Percentiles rank a stretch among this genome's conserved stretches.
phyloP scores from a whole-genome alignment of 2,113 vertebrate genomes.

The Onychorhynchus coronatus region DNA sequence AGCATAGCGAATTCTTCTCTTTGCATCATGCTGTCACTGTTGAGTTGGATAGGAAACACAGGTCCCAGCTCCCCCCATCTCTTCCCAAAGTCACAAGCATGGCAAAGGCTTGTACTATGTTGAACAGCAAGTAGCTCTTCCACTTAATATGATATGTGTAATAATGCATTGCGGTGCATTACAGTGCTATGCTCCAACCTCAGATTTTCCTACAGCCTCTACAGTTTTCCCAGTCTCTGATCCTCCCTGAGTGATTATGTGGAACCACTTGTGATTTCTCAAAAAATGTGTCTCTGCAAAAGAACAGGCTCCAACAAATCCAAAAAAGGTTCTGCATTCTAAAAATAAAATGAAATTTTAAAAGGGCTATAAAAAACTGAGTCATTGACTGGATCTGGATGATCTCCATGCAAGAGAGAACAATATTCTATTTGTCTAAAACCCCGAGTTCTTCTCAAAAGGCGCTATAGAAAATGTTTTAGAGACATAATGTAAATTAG shows the following conservation, averaged over 20 bases:
- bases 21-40: neutral
- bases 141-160: neutral
- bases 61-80: neutral
- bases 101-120: neutral
- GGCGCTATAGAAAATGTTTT: neutral
- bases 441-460: conserved; percentile 36
- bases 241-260: conserved; percentile 16
- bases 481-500: conserved; percentile 4
- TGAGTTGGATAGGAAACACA: neutral
- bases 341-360: conserved; percentile 37
- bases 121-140: neutral
- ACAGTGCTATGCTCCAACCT: neutral
- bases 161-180: neutral
- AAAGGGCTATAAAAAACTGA: conserved; percentile 11
- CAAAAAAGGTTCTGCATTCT: neutral
- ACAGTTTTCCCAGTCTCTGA: neutral
- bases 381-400: neutral
- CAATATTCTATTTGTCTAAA: conserved; percentile 25
- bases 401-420: conserved; percentile 43
- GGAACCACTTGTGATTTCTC: neutral
- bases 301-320: neutral
- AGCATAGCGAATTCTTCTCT: neutral
- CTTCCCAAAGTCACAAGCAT: neutral
- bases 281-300: neutral
- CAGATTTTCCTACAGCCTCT: neutral